Evolutionary conservation across 2,113 vertebrate genomes (phyloP).

Genomic region (Sphyrna mokarran): DNA sequence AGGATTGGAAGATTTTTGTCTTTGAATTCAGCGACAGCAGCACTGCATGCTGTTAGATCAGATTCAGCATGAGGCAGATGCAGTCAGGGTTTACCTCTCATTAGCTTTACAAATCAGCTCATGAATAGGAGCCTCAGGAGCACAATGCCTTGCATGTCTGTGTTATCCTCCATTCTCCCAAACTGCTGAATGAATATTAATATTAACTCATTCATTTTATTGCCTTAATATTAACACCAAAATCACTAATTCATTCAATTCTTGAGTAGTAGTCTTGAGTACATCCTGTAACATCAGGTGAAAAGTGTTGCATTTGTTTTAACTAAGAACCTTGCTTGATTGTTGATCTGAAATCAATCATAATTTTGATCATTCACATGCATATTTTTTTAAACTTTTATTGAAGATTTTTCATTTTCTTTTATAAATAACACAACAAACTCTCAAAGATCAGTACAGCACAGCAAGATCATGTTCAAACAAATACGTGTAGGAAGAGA

Average conservation of each 20-base stretch:
- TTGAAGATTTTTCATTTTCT: too few species aligned
- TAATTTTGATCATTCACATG: neutral
- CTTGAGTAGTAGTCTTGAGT: neutral
- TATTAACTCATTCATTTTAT: too few species aligned
- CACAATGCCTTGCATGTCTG: neutral
- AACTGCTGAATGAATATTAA: neutral
- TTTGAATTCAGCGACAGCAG: neutral
- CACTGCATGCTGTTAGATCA: neutral
- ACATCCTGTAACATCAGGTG: neutral
- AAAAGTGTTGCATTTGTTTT: neutral
- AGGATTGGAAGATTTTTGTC: neutral
- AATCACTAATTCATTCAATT: neutral
- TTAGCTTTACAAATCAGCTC: neutral
- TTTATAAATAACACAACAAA: too few species aligned
- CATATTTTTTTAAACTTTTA: neutral
- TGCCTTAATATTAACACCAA: neutral
- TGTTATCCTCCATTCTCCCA: neutral
- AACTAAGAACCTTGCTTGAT: neutral
- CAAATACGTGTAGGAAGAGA: too few species aligned
- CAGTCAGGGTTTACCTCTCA: neutral
- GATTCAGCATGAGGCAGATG: neutral
- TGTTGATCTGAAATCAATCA: neutral
- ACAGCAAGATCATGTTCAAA: too few species aligned
- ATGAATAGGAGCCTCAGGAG: neutral
- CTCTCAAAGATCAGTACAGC: too few species aligned